A percentile compares a stretch with the other conserved stretches of the same genome.
Evolutionary conservation across 2,113 vertebrate genomes (phyloP).

Genomic region (Callocephalon fimbriatum): DNA sequence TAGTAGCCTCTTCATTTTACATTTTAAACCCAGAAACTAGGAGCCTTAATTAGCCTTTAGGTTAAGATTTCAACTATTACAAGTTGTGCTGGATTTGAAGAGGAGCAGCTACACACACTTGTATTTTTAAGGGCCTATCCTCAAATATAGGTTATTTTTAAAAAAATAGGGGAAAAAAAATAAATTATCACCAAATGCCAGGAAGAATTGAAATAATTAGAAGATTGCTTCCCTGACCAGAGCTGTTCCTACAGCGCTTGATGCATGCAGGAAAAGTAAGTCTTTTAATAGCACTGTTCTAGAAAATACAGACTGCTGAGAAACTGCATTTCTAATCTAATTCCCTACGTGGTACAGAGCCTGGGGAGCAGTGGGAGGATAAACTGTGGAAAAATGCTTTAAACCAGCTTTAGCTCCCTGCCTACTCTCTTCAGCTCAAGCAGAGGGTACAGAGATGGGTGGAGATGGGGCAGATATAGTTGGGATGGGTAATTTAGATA

Average conservation of each 20-base stretch:
- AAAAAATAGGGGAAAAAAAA: not conserved
- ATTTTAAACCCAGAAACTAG: not conserved
- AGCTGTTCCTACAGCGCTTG: not conserved
- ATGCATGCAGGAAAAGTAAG: not conserved
- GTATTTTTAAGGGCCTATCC: not conserved
- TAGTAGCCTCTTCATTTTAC: not conserved
- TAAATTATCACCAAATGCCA: not conserved
- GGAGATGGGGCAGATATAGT: not conserved
- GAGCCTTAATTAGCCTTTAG: not conserved
- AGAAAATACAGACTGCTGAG: not conserved
- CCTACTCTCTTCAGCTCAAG: not conserved
- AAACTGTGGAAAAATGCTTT: not conserved
- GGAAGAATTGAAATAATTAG: not conserved
- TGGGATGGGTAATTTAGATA: not conserved
- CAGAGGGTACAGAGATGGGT: not conserved
- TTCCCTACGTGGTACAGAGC: not conserved
- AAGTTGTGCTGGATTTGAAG: not conserved
- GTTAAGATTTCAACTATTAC: not conserved
- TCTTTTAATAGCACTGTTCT: not conserved
- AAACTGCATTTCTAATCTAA: not conserved
- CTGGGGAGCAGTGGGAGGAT: not conserved
- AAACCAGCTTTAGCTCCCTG: not conserved
- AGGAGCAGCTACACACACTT: not conserved
- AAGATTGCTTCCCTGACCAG: not conserved
- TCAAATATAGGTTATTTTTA: not conserved